These are phyloP conservation scores for Pomatorhinus ruficollis DNA, from an alignment of 2,113 vertebrate species.

Conservation along the genomic window DNA sequence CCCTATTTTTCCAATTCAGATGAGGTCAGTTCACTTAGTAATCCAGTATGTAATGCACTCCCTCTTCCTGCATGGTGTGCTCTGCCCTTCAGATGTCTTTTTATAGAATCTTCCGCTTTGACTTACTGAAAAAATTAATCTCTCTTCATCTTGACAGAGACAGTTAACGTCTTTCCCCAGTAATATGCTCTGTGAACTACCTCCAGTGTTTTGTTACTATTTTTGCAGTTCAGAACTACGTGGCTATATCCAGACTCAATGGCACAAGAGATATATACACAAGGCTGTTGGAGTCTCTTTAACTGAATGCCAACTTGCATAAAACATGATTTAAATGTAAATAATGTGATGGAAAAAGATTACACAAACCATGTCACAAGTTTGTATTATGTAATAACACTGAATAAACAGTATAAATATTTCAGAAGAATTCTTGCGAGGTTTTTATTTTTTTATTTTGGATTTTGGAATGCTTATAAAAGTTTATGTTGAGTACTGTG, in stretches of 20 bases:
- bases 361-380: background rate
- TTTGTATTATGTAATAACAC: background rate
- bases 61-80: background rate
- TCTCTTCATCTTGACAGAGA: background rate
- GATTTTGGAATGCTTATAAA: background rate
- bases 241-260: background rate
- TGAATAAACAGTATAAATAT: constrained; percentile 8
- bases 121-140: background rate
- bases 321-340: constrained; percentile 44
- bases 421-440: background rate
- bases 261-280: background rate
- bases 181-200: background rate
- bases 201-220: constrained; percentile 6
- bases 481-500: background rate
- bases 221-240: background rate
- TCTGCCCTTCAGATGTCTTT: background rate
- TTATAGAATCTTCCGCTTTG: background rate
- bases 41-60: background rate
- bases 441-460: background rate
- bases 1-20: background rate
- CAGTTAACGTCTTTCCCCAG: background rate
- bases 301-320: background rate
- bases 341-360: background rate
- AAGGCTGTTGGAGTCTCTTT: background rate
- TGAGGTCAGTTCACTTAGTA: background rate